Evolutionary conservation across 2,888 invertebrate genomes (phyloP).

Genomic region (Thalpophila matura): DNA sequence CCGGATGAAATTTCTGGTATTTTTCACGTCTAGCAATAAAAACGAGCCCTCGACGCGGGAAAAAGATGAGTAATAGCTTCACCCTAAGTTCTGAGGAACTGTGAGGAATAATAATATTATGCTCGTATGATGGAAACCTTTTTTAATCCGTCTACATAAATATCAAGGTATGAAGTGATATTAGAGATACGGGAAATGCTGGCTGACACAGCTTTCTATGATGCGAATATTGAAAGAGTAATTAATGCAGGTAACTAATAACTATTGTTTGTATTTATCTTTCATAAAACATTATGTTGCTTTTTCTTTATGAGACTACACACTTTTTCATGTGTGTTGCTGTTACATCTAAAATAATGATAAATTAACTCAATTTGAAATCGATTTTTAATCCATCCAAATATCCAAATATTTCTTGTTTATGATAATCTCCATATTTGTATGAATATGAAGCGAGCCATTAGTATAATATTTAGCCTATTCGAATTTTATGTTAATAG

Average conservation of each 20-base stretch:
- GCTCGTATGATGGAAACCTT: conserved; percentile 82
- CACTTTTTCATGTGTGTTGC: not conserved
- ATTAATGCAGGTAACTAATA: too few relatives aligned
- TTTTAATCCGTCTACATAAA: conserved; percentile 80
- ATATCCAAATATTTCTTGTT: not conserved
- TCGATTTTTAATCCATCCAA: not conserved
- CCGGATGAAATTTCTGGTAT: conserved; percentile 90
- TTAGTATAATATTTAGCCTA: not conserved
- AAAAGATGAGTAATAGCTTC: conserved; percentile 89
- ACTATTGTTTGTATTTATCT: not conserved
- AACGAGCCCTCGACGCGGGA: conserved; percentile 84
- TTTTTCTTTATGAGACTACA: not conserved
- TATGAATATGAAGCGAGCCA: not conserved
- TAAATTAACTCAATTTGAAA: not conserved
- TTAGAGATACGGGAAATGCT: conserved; percentile 51
- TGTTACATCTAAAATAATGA: not conserved
- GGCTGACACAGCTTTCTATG: conserved; percentile 53
- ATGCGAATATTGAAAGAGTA: conserved; percentile 26
- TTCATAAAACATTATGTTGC: not conserved
- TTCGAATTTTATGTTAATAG: conserved; percentile 11
- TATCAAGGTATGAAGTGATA: conserved; percentile 69
- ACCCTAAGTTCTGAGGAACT: conserved; percentile 83
- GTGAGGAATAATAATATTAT: conserved; percentile 88
- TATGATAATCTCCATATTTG: not conserved
- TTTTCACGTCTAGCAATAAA: conserved; percentile 90